Conservation (phyloP, 2,113 vertebrate species). For the Casuarius casuarius region DNA sequence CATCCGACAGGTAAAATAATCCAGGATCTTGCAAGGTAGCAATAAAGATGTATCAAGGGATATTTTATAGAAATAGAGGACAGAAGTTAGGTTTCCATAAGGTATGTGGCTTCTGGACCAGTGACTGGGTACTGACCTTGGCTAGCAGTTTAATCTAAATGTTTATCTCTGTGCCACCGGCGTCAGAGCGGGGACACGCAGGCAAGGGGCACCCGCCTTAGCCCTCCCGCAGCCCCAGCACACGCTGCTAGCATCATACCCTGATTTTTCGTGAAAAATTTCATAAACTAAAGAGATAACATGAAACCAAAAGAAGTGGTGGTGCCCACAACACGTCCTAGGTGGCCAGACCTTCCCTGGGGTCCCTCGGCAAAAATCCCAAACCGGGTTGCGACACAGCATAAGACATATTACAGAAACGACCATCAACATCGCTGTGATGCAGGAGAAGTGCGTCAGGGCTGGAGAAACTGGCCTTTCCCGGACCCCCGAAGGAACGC, state of each 20-base stretch:
- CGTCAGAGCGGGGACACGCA: no score
- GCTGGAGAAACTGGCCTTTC: background rate
- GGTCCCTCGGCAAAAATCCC: background rate
- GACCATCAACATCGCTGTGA: background rate
- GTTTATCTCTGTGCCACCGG: no score
- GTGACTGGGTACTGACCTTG: no score
- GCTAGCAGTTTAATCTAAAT: no score
- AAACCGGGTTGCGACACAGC: background rate
- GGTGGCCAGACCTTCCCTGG: background rate
- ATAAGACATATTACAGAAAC: background rate
- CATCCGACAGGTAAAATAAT: background rate
- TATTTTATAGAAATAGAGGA: background rate
- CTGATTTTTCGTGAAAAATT: background rate
- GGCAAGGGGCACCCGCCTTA: background rate
- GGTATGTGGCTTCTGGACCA: background rate
- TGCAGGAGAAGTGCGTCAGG: background rate
- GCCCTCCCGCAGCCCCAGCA: background rate
- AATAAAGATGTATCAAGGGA: background rate
- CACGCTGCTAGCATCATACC: background rate
- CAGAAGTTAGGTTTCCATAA: background rate
- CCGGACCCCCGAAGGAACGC: background rate
- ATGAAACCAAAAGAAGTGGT: background rate
- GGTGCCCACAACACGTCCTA: background rate
- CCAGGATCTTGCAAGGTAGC: background rate
- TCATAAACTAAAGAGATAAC: background rate